These are phyloP conservation scores for Lobophora halterata DNA, from an alignment of 2,888 invertebrate genomes.

Conservation along the genomic window DNA sequence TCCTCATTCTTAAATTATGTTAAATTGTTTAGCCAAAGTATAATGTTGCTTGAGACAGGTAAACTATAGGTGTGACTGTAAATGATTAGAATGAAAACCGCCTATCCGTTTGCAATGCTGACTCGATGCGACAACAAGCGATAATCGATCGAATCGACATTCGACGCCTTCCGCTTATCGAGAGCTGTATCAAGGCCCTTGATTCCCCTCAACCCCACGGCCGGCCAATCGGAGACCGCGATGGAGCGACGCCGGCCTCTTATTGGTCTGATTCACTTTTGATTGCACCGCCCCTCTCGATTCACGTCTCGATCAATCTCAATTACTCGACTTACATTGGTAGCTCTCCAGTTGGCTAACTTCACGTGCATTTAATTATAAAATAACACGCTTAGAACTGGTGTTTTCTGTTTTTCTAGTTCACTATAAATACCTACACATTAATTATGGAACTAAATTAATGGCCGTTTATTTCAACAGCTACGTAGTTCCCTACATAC, in stretches of 20 bases:
- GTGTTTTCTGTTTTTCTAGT: conserved; percentile 22
- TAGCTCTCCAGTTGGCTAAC: conserved; percentile 51
- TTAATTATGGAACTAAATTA: conserved; percentile 21
- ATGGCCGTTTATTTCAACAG: conserved; percentile 12
- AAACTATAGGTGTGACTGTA: conserved; percentile 21
- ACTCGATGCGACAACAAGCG: conserved; percentile 46
- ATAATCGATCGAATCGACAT: conserved; percentile 73
- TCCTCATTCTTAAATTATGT: neutral
- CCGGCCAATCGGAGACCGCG: conserved; percentile 60
- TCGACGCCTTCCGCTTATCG: conserved; percentile 75
- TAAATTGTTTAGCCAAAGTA: too few relatives aligned
- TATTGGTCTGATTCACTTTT: conserved; percentile 76
- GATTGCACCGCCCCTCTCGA: conserved; percentile 77
- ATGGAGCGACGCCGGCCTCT: conserved; percentile 47
- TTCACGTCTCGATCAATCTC: conserved; percentile 75
- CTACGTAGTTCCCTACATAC: conserved; percentile 5
- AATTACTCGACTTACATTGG: conserved; percentile 64
- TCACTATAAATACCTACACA: conserved; percentile 19
- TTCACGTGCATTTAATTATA: conserved; percentile 46
- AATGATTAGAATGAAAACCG: conserved; percentile 24
- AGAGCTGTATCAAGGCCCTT: conserved; percentile 75
- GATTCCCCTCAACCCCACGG: conserved; percentile 63
- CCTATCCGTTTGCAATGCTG: conserved; percentile 32
- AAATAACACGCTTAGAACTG: conserved; percentile 30
- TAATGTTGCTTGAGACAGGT: too few relatives aligned